phyloP scores from a whole-genome alignment of 2,888 invertebrate genomes.

The Agonopterix heracliana region DNA sequence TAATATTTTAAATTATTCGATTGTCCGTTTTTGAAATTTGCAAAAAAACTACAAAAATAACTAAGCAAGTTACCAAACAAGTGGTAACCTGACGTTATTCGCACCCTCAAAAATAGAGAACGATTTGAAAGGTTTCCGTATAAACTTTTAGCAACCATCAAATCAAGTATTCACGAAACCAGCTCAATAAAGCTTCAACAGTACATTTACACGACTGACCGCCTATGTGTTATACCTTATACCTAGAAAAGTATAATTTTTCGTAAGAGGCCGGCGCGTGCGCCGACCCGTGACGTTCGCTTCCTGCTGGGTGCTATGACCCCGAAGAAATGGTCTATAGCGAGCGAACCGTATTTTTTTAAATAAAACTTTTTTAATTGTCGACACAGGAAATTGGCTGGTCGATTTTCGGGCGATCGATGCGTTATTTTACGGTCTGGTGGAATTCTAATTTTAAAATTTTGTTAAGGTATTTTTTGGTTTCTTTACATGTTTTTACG shows the following conservation, averaged over 20 bases:
- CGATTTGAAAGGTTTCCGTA: background rate
- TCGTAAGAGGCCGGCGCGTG: constrained; percentile 60
- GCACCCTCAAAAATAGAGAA: too few species aligned
- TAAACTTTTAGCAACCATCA: constrained; percentile 2
- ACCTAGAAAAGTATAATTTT: constrained; percentile 58
- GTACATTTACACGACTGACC: constrained; percentile 48
- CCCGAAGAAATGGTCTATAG: constrained; percentile 66
- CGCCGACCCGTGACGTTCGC: constrained; percentile 66
- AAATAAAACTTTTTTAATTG: constrained; percentile 49
- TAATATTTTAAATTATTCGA: too few species aligned
- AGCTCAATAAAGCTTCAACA: constrained; percentile 23
- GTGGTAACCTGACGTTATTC: too few species aligned
- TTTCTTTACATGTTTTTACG: background rate
- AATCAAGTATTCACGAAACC: constrained; percentile 22
- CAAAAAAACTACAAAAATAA: too few species aligned
- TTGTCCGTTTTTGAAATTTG: too few species aligned
- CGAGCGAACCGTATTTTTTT: constrained; percentile 49
- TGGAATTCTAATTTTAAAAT: constrained; percentile 9
- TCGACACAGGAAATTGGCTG: constrained; percentile 67
- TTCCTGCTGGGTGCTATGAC: constrained; percentile 75
- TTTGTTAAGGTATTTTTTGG: constrained; percentile 9
- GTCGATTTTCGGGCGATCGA: constrained; percentile 43
- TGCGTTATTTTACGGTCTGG: constrained; percentile 21
- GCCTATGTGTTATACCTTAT: constrained; percentile 50
- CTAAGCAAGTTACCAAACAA: too few species aligned